Base-by-base conservation (phyloP, 2,888 invertebrate genomes). In the Bedellia somnulentella region DNA sequence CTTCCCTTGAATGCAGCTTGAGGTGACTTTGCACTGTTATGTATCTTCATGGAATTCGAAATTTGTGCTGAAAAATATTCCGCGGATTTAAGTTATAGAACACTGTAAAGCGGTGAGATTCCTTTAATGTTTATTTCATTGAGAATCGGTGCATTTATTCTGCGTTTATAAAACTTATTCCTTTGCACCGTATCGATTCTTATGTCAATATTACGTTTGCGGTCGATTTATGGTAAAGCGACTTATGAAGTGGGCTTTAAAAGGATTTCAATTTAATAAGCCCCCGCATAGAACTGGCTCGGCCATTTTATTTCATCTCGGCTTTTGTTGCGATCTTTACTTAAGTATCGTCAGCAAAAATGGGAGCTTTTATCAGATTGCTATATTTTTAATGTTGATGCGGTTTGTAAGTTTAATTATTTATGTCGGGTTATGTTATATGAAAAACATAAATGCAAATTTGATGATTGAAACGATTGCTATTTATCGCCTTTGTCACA, bases 231-330 rank as follows among this genome's bases (percentile, higher is more conserved):
- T 46, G 45, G 30, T 10, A 12, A 13, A 17, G 25, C 24, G 18
- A 31, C 21, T 61, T 58, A 60, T 56, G 46, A 45, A 55, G 47
- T 44, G 49, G 41, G 38, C 44, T 44, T 29, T 46, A 46, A 45
- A 47, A 46, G 53, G 45, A 60, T 52, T 63, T 62, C 59, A 63
- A 63, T 66, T 62, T 57, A 60, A 54, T 54, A 56, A 52, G 48
- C 52, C 56, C 43, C 43, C 44, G 44, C 49, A 44, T 44, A 45
- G 47, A 44, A 49, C 44, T 45, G 49, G 43, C 49, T 51, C 49
- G 50, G 48, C 51, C 53, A 57, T 63, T 61, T 62, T 58, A 63
- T 62, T 63, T 53, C 58, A 51, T 59, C 53, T 53, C 18, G 46
- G 45, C 53, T 50, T 60, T 63, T 61, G 64, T 61, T 57, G 49